phyloP scores from a whole-genome alignment of 2,888 invertebrate genomes.

The Taenaris catops region DNA sequence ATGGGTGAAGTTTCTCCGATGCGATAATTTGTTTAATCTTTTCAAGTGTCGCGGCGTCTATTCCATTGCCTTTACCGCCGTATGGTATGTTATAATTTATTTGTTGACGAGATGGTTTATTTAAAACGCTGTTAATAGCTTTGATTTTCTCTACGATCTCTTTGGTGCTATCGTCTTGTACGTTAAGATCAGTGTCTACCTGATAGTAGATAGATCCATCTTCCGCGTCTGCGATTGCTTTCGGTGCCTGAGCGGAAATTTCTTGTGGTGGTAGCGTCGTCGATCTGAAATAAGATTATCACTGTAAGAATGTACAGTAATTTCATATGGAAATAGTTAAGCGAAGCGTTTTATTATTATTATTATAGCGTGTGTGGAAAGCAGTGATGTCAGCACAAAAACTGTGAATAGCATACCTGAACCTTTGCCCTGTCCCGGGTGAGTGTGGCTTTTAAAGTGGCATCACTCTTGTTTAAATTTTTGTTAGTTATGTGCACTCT shows the following conservation, averaged over 20 bases:
- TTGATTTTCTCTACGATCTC: conserved; percentile 79
- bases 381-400: conserved; percentile 28
- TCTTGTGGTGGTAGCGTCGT: conserved; percentile 29
- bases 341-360: conserved; percentile 20
- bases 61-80: conserved; percentile 38
- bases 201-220: conserved; percentile 42
- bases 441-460: conserved; percentile 22
- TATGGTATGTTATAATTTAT: conserved; percentile 43
- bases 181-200: conserved; percentile 30
- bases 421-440: conserved; percentile 35
- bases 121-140: conserved; percentile 66
- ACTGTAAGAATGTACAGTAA: conserved; percentile 27
- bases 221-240: conserved; percentile 27
- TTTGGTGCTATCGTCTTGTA: conserved; percentile 37
- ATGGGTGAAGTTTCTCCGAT: conserved; percentile 45
- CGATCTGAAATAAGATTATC: conserved; percentile 33
- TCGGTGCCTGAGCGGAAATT: conserved; percentile 22
- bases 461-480: conserved; percentile 23
- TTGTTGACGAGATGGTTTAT: conserved; percentile 48
- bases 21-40: conserved; percentile 60
- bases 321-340: not conserved
- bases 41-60: conserved; percentile 54
- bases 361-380: conserved; percentile 23
- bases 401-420: conserved; percentile 59
- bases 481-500: conserved; percentile 25